Evolutionary conservation across 37 sponge, comb jelly and placozoan species (phyloP).

Genomic region (Dysidea cf. avara): DNA sequence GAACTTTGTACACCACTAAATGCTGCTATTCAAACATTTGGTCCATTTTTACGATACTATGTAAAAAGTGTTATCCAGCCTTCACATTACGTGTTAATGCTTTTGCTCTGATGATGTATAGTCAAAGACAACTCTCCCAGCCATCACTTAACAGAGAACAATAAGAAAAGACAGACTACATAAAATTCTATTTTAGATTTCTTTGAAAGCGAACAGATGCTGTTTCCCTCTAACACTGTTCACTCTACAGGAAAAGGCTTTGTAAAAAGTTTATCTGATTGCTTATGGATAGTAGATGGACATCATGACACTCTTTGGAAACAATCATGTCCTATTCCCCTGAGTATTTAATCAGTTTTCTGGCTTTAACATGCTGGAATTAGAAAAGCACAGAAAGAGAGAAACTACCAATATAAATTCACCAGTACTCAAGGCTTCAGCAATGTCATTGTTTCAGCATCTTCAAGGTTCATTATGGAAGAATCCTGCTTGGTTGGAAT

Average conservation of each 20-base stretch:
- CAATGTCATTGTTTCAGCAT: conserved; percentile 7
- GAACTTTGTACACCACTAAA: too few species aligned
- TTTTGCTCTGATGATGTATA: too few species aligned
- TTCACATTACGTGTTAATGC: too few species aligned
- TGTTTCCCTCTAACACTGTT: too few species aligned
- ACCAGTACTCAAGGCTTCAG: conserved; percentile 2
- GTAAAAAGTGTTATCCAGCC: too few species aligned
- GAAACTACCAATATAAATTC: neutral
- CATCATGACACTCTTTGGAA: conserved; percentile 11
- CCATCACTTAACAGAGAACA: too few species aligned
- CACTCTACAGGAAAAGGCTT: conserved; percentile 9
- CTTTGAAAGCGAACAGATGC: too few species aligned
- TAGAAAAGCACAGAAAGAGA: conserved; percentile 31
- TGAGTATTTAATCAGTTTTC: conserved; percentile 2
- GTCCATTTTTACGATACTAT: too few species aligned
- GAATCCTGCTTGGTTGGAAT: neutral
- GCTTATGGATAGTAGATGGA: conserved; percentile 47
- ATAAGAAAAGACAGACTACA: too few species aligned
- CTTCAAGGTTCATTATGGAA: conserved; percentile 4
- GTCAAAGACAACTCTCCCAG: too few species aligned
- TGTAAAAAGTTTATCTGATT: conserved; percentile 19
- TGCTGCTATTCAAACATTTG: too few species aligned
- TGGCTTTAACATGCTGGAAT: conserved; percentile 28
- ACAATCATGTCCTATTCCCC: conserved; percentile 26
- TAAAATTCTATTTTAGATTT: too few species aligned